phyloP scores from a whole-genome alignment of 2,888 invertebrate species.

The Limnephilus auricula region DNA sequence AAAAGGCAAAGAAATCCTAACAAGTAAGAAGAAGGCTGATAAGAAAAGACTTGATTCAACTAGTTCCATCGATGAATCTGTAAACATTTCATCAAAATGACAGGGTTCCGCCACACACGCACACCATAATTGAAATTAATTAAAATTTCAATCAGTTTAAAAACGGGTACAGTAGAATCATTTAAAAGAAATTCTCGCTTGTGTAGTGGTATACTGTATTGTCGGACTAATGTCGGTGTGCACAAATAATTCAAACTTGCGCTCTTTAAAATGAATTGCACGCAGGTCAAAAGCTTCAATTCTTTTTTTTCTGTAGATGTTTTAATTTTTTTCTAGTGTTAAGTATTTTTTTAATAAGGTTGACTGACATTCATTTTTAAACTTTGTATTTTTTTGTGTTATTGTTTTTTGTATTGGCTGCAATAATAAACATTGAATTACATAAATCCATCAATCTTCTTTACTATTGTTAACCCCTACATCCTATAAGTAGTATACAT shows the following conservation, averaged over 20 bases:
- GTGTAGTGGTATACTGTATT: no score
- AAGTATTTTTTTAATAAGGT: neutral
- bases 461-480: neutral
- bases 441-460: neutral
- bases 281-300: no score
- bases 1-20: neutral
- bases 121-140: no score
- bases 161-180: no score
- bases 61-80: constrained; percentile 35
- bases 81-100: neutral
- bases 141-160: neutral
- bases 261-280: no score
- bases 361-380: neutral
- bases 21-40: neutral
- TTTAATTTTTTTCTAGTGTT: neutral
- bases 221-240: no score
- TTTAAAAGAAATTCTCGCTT: no score
- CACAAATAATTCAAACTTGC: no score
- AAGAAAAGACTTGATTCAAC: constrained; percentile 28
- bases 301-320: neutral
- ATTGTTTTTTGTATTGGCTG: neutral
- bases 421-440: neutral
- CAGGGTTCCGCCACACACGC: no score
- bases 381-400: neutral
- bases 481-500: no score